A percentile compares a stretch with the other conserved stretches of the same genome.
These are phyloP conservation scores for Cynopterus brachyotis DNA, from an alignment of 2,113 vertebrate genomes.

Conservation along the genomic window DNA sequence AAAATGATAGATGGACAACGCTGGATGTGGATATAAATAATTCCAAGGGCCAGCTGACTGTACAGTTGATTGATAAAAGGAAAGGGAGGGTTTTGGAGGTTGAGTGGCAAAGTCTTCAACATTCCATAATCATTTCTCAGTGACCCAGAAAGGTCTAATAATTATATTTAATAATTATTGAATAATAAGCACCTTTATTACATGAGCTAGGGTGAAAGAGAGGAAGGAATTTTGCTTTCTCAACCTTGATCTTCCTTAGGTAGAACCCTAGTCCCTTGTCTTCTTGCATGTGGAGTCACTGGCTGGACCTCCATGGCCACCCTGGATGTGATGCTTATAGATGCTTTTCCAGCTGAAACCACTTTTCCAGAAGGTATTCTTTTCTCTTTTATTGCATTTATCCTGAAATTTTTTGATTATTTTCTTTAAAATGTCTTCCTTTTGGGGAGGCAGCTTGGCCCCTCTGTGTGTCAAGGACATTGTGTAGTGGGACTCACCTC, in stretches of 20 bases:
- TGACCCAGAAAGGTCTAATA: neutral
- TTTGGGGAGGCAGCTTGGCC: constrained; percentile 89
- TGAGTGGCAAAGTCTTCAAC: neutral
- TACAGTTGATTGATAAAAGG: neutral
- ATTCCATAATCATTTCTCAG: neutral
- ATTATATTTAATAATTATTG: neutral
- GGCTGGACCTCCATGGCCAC: constrained; percentile 88
- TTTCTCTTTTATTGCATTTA: constrained; percentile 88
- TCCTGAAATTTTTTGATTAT: constrained; percentile 91
- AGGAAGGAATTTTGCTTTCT: neutral
- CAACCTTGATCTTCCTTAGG: constrained; percentile 87
- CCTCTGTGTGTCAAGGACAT: constrained; percentile 89
- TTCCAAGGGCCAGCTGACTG: neutral
- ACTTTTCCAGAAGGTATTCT: constrained; percentile 88
- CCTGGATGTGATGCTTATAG: constrained; percentile 87
- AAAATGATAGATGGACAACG: neutral
- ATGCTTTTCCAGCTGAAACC: constrained; percentile 88
- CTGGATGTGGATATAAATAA: no score
- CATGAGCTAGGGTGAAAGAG: neutral
- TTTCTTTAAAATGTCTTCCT: constrained; percentile 92
- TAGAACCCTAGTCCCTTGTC: constrained; percentile 93
- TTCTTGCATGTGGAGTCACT: constrained; percentile 86
- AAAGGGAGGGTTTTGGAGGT: neutral
- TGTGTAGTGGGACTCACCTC: constrained; percentile 88
- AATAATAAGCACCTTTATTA: neutral